Evolutionary conservation across 2,113 vertebrate species (phyloP).

Genomic region (Nerophis lumbriciformis): DNA sequence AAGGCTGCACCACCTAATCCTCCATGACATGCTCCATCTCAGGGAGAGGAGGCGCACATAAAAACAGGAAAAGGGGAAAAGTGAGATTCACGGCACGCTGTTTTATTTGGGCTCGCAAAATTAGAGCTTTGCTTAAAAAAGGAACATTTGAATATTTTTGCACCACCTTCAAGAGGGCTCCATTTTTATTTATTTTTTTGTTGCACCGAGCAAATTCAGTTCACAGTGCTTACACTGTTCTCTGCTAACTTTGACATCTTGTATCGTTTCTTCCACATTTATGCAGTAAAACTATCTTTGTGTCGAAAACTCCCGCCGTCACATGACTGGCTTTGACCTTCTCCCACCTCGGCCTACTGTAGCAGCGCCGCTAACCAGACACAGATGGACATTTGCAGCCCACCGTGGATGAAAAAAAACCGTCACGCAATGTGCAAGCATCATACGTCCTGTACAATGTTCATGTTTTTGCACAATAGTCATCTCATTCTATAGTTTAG

Average conservation of each 20-base stretch:
- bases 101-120: slow-evolving; percentile 23
- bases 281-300: slow-evolving; percentile 52
- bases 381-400: slow-evolving; percentile 57
- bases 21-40: slow-evolving; percentile 50
- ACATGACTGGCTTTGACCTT: slow-evolving; percentile 59
- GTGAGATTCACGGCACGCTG: slow-evolving; percentile 7
- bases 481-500: no score
- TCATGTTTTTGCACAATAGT: no score
- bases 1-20: slow-evolving; percentile 51
- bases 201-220: slow-evolving; percentile 15
- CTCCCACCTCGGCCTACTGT: slow-evolving; percentile 57
- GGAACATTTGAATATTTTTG: slow-evolving; percentile 4
- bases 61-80: slow-evolving; percentile 23
- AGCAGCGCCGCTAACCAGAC: slow-evolving; percentile 56
- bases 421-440: slow-evolving; percentile 24
- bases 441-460: background rate
- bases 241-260: slow-evolving; percentile 37
- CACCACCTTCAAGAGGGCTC: background rate
- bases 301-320: slow-evolving; percentile 52
- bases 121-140: slow-evolving; percentile 5
- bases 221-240: slow-evolving; percentile 32
- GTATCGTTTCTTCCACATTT: slow-evolving; percentile 30
- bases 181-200: background rate
- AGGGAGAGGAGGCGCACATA: slow-evolving; percentile 36
- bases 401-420: slow-evolving; percentile 49